Conservation (phyloP, 2,113 vertebrate species). For the Harpagus bidentatus region DNA sequence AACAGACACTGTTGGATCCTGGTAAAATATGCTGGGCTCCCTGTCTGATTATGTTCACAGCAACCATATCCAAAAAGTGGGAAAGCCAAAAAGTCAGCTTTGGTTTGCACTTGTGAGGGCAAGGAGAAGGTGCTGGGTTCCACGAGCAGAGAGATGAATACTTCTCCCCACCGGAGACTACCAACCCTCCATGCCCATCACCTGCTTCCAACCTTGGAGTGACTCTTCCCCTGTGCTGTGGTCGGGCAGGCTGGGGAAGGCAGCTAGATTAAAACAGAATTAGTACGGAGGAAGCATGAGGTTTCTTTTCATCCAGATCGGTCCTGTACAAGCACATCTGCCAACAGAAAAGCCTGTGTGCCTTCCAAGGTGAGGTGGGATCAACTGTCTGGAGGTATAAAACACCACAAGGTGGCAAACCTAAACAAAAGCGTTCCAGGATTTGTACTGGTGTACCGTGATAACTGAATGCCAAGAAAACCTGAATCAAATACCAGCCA, state of each 20-base stretch:
- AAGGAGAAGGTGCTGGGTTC: neutral
- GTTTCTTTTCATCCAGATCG: neutral
- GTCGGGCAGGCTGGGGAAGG: neutral
- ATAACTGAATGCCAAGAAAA: neutral
- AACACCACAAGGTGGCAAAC: neutral
- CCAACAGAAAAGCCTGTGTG: neutral
- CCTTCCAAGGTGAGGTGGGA: neutral
- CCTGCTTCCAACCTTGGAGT: neutral
- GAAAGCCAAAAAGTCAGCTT: neutral
- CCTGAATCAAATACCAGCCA: neutral
- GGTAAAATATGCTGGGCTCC: neutral
- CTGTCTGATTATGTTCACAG: neutral
- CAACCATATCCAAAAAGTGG: neutral
- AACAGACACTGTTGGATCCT: neutral
- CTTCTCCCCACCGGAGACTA: neutral
- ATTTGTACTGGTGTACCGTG: neutral
- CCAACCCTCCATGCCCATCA: accelerated
- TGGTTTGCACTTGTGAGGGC: neutral
- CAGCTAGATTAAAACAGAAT: neutral
- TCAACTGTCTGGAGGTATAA: neutral
- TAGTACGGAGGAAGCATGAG: neutral
- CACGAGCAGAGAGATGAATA: neutral
- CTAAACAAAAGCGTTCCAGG: neutral
- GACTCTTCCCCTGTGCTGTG: neutral
- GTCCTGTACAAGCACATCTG: neutral